These are phyloP conservation scores for Clarias fuscus DNA, from an alignment of 2,797 vertebrate genomes.

Conservation along the genomic window DNA sequence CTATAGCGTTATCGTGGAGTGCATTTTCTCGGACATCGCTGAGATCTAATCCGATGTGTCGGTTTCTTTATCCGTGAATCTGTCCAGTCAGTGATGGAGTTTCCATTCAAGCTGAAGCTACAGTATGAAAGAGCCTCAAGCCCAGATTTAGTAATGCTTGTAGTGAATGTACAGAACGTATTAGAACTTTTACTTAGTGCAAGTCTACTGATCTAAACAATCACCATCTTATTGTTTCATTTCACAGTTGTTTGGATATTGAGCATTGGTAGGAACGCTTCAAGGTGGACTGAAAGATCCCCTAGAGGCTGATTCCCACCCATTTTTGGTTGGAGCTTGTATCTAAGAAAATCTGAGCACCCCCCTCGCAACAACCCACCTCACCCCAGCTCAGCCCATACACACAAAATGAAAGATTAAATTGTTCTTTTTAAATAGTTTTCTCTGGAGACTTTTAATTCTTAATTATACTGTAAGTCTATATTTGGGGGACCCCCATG, in stretches of 20 bases:
- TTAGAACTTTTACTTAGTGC: neutral
- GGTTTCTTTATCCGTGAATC: neutral
- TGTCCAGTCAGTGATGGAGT: slow-evolving; percentile 7
- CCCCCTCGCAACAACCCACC: no score
- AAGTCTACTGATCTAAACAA: neutral
- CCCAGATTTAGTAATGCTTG: neutral
- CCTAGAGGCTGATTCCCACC: no score
- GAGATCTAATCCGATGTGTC: slow-evolving; percentile 28
- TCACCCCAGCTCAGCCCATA: no score
- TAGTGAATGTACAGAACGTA: neutral
- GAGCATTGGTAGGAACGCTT: neutral
- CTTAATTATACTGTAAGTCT: no score
- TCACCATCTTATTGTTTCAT: neutral
- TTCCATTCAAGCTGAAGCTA: slow-evolving; percentile 49
- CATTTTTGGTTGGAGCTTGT: no score
- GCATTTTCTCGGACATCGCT: slow-evolving; percentile 8
- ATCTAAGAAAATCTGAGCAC: no score
- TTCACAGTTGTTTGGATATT: neutral
- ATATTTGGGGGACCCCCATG: no score
- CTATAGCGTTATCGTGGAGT: slow-evolving; percentile 17
- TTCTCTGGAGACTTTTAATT: no score
- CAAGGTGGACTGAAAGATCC: neutral
- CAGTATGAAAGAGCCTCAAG: neutral
- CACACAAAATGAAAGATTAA: no score
- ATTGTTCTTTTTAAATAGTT: no score